Base-by-base conservation (phyloP, 2,888 invertebrate genomes). In the Amiota minor region DNA sequence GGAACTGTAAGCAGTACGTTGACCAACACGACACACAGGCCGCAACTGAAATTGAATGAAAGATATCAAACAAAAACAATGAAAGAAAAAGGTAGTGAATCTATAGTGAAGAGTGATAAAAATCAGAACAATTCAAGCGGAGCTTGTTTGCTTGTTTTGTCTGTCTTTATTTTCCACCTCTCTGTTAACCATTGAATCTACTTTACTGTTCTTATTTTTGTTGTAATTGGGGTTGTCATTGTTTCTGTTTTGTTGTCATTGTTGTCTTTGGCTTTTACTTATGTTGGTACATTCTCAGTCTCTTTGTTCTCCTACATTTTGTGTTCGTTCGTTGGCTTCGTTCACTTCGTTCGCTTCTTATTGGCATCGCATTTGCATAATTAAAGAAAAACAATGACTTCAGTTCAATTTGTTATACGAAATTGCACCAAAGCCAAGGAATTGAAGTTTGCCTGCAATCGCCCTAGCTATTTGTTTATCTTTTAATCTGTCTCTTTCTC, bases 1-100 rank as follows among this genome's bases (percentile, higher is more conserved):
- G n/a, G 94, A 93, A 45, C 94, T 95, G 86, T 93, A 94, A 14
- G 93, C 91, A 78, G 91, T 92, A 71, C 92, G 92, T 87, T 95
- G 95, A 49, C 93, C 93, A 0, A 92, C 92, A 67, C 93, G 92
- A 83, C 95, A 95, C 16, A 94, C 92, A 14, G 95, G 95, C 18
- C 18, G 93, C 92, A 90, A 93, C 95, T 95, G 89, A 50, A 71
- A 73, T 45, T 20, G 20, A 14, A 45, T 47, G 55, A 35, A 45
- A 20, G 20, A 71, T 47, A 50, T 71, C 45, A 55, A 47, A n/a
- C 9, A n/a, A 50, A 23, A 35, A 50, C 49, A 70, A 9, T 72
- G 47, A 75, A 16, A 14, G 10, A 14, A 23, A 35, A 12, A 12
- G 55, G 55, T 69, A 2, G 23, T 55, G 18, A 69, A 16, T 55